A percentile compares a stretch with the other conserved stretches of the same genome.
Conservation (phyloP, 2,113 vertebrate species). For the Microtus montanus region DNA sequence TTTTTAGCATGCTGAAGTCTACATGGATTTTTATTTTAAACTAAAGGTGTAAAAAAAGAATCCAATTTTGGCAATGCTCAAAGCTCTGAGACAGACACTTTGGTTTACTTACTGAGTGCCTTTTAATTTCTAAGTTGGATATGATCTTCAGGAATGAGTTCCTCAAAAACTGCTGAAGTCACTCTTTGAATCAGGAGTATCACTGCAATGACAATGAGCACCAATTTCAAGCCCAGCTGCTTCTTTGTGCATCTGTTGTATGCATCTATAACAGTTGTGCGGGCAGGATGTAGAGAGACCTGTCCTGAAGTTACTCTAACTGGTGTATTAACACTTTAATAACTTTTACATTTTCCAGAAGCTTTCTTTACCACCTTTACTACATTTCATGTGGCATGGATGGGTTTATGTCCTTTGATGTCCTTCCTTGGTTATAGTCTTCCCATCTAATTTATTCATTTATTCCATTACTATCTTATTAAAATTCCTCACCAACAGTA, state of each 20-base stretch:
- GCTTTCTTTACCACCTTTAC: neutral
- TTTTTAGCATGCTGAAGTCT: neutral
- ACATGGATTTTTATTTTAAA: neutral
- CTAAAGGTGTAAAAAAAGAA: neutral
- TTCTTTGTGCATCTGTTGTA: neutral
- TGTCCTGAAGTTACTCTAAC: neutral
- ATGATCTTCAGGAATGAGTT: neutral
- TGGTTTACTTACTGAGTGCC: neutral
- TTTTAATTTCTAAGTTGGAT: slow-evolving; percentile 6
- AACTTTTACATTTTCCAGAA: neutral
- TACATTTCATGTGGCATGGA: neutral
- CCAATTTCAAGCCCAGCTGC: neutral
- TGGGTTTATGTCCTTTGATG: neutral
- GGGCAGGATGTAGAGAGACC: neutral
- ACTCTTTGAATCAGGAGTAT: neutral
- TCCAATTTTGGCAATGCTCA: neutral
- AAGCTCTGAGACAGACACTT: neutral
- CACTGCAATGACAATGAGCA: neutral
- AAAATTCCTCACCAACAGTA: neutral
- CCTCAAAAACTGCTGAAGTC: neutral
- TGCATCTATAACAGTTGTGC: neutral
- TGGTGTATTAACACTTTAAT: neutral
- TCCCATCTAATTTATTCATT: neutral
- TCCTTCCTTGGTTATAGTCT: neutral
- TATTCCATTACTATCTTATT: neutral